A percentile compares a stretch with the other conserved stretches of the same genome.
phyloP scores from a whole-genome alignment of 2,113 vertebrate genomes.

The Odobenus rosmarus region DNA sequence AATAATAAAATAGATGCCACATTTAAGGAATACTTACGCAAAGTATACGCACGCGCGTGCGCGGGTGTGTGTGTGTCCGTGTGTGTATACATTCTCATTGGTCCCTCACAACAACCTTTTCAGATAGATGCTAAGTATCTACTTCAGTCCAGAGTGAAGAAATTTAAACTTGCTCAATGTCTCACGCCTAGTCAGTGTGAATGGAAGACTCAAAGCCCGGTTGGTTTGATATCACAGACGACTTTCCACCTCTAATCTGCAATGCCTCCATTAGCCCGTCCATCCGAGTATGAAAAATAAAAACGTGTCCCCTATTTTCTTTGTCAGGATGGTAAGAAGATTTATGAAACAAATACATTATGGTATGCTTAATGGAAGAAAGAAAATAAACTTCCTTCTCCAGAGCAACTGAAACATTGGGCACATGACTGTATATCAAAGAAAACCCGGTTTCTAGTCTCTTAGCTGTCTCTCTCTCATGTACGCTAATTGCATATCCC shows the following conservation, averaged over 20 bases:
- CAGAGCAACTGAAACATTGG: background rate
- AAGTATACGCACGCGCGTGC: background rate
- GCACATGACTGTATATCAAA: conserved; percentile 1
- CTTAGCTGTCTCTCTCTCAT: background rate
- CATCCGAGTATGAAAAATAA: background rate
- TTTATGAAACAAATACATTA: conserved; percentile 55
- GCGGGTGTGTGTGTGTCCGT: background rate
- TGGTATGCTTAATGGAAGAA: conserved; percentile 38
- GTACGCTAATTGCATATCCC: conserved; percentile 1
- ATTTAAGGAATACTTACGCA: background rate
- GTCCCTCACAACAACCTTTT: background rate
- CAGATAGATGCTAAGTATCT: background rate
- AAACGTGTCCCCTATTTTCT: background rate
- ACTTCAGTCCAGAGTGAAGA: background rate
- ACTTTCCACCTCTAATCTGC: background rate
- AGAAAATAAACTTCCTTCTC: conserved; percentile 48
- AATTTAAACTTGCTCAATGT: background rate
- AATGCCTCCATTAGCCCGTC: background rate
- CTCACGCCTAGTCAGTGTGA: background rate
- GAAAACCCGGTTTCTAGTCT: background rate
- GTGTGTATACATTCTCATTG: background rate
- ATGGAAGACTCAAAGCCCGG: background rate
- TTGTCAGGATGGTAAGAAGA: conserved; percentile 7
- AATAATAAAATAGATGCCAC: background rate
- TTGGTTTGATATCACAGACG: background rate